phyloP scores from a whole-genome alignment of 2,113 vertebrate genomes.

The Albula goreensis region DNA sequence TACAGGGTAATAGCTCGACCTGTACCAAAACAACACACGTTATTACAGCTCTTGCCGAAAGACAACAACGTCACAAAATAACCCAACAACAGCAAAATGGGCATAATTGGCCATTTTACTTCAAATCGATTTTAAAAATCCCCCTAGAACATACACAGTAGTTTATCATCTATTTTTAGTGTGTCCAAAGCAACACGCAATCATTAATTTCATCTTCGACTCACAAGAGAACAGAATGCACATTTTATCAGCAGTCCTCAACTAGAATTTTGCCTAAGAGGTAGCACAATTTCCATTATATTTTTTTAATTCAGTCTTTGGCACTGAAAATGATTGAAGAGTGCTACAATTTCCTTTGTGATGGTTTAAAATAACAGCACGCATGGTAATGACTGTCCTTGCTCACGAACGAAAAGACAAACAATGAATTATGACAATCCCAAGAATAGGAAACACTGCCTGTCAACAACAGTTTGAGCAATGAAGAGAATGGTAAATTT shows the following conservation, averaged over 20 bases:
- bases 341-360: neutral
- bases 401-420: slow-evolving; percentile 40
- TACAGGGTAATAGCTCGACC: neutral
- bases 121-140: neutral
- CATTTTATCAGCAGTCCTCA: neutral
- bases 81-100: neutral
- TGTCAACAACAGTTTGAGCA: neutral
- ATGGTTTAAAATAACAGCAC: neutral
- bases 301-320: neutral
- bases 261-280: neutral
- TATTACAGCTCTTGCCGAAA: neutral
- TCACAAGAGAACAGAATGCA: neutral
- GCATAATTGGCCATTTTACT: neutral
- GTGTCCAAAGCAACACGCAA: neutral
- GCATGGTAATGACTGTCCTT: neutral
- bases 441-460: neutral
- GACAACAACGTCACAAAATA: neutral
- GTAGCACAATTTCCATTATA: neutral
- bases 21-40: neutral
- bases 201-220: neutral
- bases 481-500: neutral
- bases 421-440: slow-evolving; percentile 31
- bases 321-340: neutral
- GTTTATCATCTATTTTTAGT: neutral
- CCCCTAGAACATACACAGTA: neutral